Evolutionary conservation across 2,797 vertebrate species (phyloP), one percentile per base, ranked within the genome.

Genomic region (Thamnophis elegans): DNA sequence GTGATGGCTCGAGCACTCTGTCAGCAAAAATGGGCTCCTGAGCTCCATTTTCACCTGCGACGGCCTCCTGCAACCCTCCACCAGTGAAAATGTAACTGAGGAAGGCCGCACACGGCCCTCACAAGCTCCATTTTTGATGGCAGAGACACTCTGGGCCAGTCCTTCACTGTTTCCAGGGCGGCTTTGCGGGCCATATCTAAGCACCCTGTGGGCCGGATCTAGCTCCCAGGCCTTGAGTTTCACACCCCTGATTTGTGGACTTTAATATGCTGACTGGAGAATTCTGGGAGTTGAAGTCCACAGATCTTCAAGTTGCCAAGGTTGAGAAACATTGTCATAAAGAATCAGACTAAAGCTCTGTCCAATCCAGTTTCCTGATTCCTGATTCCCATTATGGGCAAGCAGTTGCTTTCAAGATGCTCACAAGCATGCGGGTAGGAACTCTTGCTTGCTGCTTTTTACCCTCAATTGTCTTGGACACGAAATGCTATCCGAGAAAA

Each of bases 121-220:
- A 55, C 55, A 16, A 55, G 14, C 55, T 55, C 14, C 1, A 0
- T 55, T 55, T 55, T 55, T 55, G 14, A 13, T 55, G 55, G 4
- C 14, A 55, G 55, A 55, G 14, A 55, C 55, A 16, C 1, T 4
- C 0, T 16, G 14, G 55, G 55, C 55, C 0, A 1, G 55, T 5
- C 55, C 55, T 55, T 55, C 55, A 55, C 14, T 55, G 14, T 55
- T 55, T 55, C 54, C 54, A 55, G 54, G 54, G 54, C 4, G 54
- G 13, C 55, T 55, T 12, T 14, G 14, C 1, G 0, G 3, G 55
- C 55, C 55, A 55, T 13, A 55, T 55, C 55, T 55, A 55, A 55
- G 4, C 0, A 55, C 13, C 14, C 4, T 14, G 13, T 55, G 55
- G 4, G 14, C 14, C 14, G 14, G 55, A 16, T 5, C 14, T 55